Percentiles rank a stretch among this genome's conserved stretches.
phyloP scores from a whole-genome alignment of 2,113 vertebrate species.

The Seriola rivoliana region DNA sequence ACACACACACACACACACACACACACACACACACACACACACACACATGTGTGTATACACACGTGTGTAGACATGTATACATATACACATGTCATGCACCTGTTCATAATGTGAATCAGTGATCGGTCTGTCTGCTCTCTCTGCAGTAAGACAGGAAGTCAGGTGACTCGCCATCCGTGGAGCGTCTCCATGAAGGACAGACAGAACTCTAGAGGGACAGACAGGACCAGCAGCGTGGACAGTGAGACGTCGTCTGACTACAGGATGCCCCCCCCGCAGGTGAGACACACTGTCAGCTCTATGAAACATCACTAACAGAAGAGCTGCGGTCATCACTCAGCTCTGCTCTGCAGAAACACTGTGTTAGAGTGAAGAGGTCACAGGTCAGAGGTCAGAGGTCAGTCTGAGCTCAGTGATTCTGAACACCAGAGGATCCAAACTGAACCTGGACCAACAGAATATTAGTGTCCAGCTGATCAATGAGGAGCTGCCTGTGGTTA shows the following conservation, averaged over 20 bases:
- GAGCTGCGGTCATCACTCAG: too few relatives aligned
- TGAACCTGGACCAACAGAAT: too few relatives aligned
- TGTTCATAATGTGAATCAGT: background rate
- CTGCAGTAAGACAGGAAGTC: slow-evolving; percentile 25
- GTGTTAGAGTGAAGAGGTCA: too few relatives aligned
- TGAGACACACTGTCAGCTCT: slow-evolving; percentile 2
- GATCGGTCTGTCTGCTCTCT: background rate
- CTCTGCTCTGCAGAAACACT: too few relatives aligned
- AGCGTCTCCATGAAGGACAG: slow-evolving; percentile 78
- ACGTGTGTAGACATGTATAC: background rate
- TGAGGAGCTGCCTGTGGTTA: background rate
- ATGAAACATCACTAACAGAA: too few relatives aligned
- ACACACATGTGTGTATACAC: background rate
- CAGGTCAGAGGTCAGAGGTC: too few relatives aligned
- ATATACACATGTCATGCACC: too few relatives aligned
- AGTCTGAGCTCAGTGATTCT: too few relatives aligned
- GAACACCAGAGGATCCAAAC: too few relatives aligned
- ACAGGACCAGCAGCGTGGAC: slow-evolving; percentile 76
- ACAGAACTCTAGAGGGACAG: slow-evolving; percentile 73
- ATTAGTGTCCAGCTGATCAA: too few relatives aligned
- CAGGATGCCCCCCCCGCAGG: slow-evolving; percentile 67
- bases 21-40: background rate
- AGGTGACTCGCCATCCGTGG: slow-evolving; percentile 47
- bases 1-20: slow-evolving; percentile 3
- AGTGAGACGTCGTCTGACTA: slow-evolving; percentile 71